These are phyloP conservation scores for Eira barbara DNA, from an alignment of 2,113 vertebrate species.

Conservation along the genomic window DNA sequence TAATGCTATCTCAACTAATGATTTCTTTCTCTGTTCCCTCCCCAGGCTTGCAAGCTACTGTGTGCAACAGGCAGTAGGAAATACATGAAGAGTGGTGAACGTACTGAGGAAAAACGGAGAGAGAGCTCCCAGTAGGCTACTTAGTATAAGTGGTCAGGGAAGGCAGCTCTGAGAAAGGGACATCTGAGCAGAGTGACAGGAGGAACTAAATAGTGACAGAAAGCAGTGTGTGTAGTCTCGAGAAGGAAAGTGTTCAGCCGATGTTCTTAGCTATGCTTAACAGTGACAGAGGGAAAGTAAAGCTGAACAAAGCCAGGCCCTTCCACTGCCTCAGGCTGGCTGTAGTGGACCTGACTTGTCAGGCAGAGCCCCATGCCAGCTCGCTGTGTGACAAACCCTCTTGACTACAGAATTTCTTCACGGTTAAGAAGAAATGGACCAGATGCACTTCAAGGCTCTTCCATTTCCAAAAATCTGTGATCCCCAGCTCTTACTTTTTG, in stretches of 20 bases:
- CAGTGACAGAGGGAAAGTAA: neutral
- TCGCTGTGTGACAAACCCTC: rapidly evolving
- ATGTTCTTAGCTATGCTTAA: neutral
- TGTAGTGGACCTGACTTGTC: neutral
- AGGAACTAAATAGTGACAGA: neutral
- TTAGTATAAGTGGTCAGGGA: neutral
- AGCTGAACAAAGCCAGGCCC: neutral
- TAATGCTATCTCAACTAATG: neutral
- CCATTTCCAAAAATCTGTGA: neutral
- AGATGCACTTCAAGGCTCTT: neutral
- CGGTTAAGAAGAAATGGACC: neutral
- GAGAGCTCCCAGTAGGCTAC: rapidly evolving
- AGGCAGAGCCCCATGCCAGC: neutral
- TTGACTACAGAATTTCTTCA: neutral
- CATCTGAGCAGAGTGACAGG: neutral
- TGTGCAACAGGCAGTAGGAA: neutral
- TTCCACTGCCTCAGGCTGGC: neutral
- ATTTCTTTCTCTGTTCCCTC: neutral
- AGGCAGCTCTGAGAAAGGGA: neutral
- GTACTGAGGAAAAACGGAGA: neutral
- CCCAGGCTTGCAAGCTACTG: neutral
- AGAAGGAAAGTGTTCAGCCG: neutral
- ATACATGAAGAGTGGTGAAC: neutral
- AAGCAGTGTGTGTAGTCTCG: rapidly evolving
- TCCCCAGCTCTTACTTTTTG: neutral